Evolutionary conservation across 2,113 vertebrate genomes (phyloP), one percentile per base, ranked within the genome.

Genomic region (Arvicanthis niloticus): DNA sequence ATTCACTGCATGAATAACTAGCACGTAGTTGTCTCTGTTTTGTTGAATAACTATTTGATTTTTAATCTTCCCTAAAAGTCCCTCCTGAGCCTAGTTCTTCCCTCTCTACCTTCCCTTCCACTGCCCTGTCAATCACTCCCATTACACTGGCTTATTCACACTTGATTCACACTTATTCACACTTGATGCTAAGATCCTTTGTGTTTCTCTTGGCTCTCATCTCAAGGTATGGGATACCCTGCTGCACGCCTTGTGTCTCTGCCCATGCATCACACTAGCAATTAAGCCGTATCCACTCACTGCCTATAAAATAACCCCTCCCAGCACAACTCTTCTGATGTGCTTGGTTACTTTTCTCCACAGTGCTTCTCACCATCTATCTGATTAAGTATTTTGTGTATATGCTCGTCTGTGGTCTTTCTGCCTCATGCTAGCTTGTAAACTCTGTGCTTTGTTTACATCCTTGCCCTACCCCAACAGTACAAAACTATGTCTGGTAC

Each of bases 281-380:
- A 40, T 48, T 56, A 67, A 89, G 16, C 31, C n/a, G 65, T 56
- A 72, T 29, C 78, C 42, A 85, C 9, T 15, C 1, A 56, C 24
- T 5, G 16, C 21, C 62, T 72, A 21, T 60, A 77, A 88, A 89
- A 68, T 40, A 67, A 89, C 70, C 34, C 10, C n/a, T n/a, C 34
- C 58, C 21, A n/a, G n/a, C 7, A 56, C 22, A 60, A 8, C 67
- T 45, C 45, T 89, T 37, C 29, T 72, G 51, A 34, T 90, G 10
- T 29, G 45, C 22, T 62, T 85, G 42, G 26, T 81, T 94, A 37
- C 51, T 95, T 96, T 94, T 91, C 78, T 86, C 16, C 93, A 77
- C 10, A 48, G 29, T 0, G 0, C 12, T 88, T 67, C 90, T n/a
- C 58, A 88, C 34, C 58, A 72, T 82, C 85, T 88, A 73, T 60